Evolutionary conservation across 2,888 invertebrate genomes (phyloP).

Genomic region (Yponomeuta sedellus): DNA sequence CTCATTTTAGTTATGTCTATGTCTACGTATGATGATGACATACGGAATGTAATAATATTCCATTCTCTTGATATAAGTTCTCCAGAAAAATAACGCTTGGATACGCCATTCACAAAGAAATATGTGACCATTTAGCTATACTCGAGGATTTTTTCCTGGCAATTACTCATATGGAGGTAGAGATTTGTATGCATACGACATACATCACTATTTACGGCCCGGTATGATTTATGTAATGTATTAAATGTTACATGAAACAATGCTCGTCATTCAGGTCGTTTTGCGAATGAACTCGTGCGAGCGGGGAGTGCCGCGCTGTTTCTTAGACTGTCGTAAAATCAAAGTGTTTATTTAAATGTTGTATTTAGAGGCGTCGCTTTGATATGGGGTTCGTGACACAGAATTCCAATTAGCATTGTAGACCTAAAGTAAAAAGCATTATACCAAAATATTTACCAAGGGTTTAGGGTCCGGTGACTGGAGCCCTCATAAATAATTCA

Average conservation of each 20-base stretch:
- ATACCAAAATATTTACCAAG: slow-evolving; percentile 16
- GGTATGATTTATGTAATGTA: neutral
- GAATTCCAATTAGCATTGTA: slow-evolving; percentile 13
- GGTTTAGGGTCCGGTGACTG: slow-evolving; percentile 13
- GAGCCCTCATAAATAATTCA: slow-evolving; percentile 13
- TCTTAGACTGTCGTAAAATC: neutral
- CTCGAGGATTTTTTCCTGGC: neutral
- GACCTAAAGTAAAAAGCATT: slow-evolving; percentile 17
- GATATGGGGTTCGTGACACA: slow-evolving; percentile 5
- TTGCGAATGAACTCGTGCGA: too few species aligned
- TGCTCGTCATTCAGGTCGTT: too few species aligned
- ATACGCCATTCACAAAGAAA: neutral
- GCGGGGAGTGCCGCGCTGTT: too few species aligned
- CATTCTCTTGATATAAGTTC: too few species aligned
- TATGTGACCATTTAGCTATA: neutral
- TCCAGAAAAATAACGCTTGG: too few species aligned
- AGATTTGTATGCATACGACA: neutral
- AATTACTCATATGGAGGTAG: neutral
- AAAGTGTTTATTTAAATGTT: neutral
- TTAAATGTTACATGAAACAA: too few species aligned
- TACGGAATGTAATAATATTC: too few species aligned
- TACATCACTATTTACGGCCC: neutral
- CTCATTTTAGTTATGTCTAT: too few species aligned
- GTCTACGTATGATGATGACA: too few species aligned
- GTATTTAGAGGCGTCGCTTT: neutral